These are phyloP conservation scores for Achatina immaculata DNA, from an alignment of 1,140 invertebrate genomes.

Conservation along the genomic window DNA sequence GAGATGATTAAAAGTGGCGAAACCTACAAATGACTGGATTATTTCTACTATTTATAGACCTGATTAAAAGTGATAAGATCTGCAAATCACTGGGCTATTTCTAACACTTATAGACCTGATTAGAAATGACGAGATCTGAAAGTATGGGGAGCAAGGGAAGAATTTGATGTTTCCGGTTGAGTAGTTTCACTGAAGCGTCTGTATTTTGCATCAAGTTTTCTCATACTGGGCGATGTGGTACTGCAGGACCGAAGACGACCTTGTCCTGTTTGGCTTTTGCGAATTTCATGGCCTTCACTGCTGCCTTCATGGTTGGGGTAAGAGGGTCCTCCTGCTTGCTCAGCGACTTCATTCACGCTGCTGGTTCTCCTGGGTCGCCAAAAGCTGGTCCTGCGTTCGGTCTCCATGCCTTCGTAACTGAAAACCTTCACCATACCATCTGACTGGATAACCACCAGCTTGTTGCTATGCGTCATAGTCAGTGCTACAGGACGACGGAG, in stretches of 20 bases:
- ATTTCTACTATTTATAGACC: no score
- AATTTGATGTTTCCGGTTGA: not conserved
- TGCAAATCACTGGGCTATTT: no score
- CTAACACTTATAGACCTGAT: no score
- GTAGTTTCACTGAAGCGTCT: not conserved
- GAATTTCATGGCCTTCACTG: not conserved
- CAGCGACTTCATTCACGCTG: no score
- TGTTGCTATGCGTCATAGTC: slow-evolving; percentile 51
- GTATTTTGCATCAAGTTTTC: no score
- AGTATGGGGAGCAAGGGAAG: not conserved
- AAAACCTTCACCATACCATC: slow-evolving; percentile 66
- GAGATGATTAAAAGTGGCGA: no score
- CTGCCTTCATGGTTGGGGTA: no score
- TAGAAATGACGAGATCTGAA: slow-evolving; percentile 12
- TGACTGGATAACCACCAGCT: slow-evolving; percentile 62
- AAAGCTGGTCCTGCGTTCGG: no score
- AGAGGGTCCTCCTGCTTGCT: no score
- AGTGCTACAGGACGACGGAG: slow-evolving; percentile 59
- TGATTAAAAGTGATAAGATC: no score
- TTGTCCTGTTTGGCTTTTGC: not conserved
- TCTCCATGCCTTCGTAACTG: slow-evolving; percentile 48
- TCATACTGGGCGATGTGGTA: not conserved
- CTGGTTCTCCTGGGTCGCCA: no score
- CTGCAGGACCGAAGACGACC: not conserved
- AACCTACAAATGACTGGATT: no score